Conservation (phyloP, 2,113 vertebrate species). For the Muscicapa adusta region DNA sequence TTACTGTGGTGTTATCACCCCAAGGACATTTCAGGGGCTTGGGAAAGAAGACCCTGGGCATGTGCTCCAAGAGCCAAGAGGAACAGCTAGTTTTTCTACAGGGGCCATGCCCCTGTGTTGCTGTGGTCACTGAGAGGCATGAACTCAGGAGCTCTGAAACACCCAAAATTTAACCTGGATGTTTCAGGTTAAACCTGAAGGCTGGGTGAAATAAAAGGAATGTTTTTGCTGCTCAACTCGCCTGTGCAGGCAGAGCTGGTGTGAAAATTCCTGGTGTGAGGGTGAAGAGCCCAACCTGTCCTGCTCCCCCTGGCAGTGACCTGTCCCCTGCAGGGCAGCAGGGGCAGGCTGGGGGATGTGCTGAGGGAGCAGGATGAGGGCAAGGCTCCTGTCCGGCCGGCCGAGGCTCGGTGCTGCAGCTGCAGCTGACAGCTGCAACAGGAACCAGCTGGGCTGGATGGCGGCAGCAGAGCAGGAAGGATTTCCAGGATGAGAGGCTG, state of each 20-base stretch:
- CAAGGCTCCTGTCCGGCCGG: not conserved
- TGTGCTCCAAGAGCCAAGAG: not conserved
- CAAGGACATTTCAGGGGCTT: not conserved
- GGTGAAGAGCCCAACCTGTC: not conserved
- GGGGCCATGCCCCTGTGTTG: rapidly evolving
- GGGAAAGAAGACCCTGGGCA: not conserved
- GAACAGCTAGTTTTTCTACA: not conserved
- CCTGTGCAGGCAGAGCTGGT: not conserved
- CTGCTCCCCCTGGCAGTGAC: not conserved
- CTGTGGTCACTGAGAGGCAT: not conserved
- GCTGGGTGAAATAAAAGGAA: not conserved
- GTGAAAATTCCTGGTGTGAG: not conserved
- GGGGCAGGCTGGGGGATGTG: not conserved
- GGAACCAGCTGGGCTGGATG: not conserved
- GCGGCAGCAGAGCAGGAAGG: not conserved
- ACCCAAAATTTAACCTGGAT: not conserved
- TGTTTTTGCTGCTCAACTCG: not conserved
- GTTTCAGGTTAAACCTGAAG: not conserved
- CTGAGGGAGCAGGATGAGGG: not conserved
- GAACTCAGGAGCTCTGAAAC: not conserved
- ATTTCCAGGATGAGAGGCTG: not conserved
- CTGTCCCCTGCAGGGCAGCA: not conserved
- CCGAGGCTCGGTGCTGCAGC: not conserved
- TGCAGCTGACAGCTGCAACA: not conserved
- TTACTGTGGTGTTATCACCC: not conserved